Conservation (phyloP, 2,888 invertebrate genomes). For the Meta bourneti region DNA sequence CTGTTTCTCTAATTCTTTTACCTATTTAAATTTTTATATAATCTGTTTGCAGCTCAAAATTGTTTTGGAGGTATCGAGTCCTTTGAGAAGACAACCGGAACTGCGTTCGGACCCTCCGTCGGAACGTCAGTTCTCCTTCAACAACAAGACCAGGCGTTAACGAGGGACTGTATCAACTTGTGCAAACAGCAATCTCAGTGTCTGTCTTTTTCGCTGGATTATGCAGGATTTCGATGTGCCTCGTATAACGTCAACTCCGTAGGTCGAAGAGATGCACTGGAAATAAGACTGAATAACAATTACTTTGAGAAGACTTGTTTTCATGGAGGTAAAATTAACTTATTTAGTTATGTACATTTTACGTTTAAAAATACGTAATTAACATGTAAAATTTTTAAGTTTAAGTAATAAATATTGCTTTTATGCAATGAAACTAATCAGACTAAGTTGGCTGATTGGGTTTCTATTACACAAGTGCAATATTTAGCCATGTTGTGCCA, state of each 20-base stretch:
- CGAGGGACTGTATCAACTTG: slow-evolving; percentile 81
- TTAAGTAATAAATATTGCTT: too few species aligned
- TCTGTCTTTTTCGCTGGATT: slow-evolving; percentile 79
- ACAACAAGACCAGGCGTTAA: slow-evolving; percentile 81
- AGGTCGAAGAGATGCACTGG: slow-evolving; percentile 80
- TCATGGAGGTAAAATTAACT: slow-evolving; percentile 79
- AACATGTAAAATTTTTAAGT: too few species aligned
- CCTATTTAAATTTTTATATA: background rate
- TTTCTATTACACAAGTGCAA: too few species aligned
- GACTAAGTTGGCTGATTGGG: too few species aligned
- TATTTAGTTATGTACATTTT: too few species aligned
- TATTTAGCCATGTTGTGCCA: too few species aligned
- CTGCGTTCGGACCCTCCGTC: slow-evolving; percentile 79
- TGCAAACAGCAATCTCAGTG: slow-evolving; percentile 79
- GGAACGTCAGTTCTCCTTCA: slow-evolving; percentile 80
- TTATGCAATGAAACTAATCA: too few species aligned
- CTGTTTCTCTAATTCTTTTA: background rate
- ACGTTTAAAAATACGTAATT: too few species aligned
- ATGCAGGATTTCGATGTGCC: slow-evolving; percentile 81
- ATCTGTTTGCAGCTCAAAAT: slow-evolving; percentile 74
- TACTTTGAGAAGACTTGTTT: slow-evolving; percentile 82
- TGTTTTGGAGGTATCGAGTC: slow-evolving; percentile 82
- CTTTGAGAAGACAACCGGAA: slow-evolving; percentile 81
- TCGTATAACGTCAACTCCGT: slow-evolving; percentile 81
- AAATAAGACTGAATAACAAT: slow-evolving; percentile 80